These are phyloP conservation scores for Mamestra brassicae DNA, from an alignment of 2,888 invertebrate species.

Conservation along the genomic window DNA sequence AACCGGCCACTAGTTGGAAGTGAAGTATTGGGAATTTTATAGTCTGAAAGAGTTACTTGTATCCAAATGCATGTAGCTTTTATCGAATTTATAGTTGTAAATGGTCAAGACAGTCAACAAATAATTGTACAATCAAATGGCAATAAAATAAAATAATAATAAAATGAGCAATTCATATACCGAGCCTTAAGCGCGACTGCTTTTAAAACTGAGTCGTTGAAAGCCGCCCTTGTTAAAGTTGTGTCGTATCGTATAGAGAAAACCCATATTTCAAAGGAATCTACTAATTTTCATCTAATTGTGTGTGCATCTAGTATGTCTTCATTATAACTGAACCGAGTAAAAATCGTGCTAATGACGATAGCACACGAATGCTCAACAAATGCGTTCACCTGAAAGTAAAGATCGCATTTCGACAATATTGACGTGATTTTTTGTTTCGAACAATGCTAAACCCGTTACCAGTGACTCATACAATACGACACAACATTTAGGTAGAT, in stretches of 20 bases:
- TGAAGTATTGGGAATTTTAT: no score
- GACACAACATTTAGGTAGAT: conserved; percentile 72
- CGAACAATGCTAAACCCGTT: conserved; percentile 4
- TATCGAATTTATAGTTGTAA: conserved; percentile 2
- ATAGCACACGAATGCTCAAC: conserved; percentile 32
- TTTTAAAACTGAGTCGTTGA: conserved; percentile 55
- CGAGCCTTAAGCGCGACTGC: conserved; percentile 32
- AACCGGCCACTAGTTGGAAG: no score
- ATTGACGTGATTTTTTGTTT: neutral
- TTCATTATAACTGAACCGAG: neutral
- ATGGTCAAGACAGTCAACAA: neutral
- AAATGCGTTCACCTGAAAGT: neutral
- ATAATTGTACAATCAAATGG: neutral
- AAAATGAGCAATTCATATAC: conserved; percentile 5
- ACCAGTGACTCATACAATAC: conserved; percentile 71
- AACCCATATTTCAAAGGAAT: neutral
- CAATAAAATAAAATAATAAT: conserved; percentile 1
- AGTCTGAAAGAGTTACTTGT: no score
- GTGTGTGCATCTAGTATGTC: conserved; percentile 4
- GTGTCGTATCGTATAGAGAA: conserved; percentile 57
- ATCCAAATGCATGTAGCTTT: neutral
- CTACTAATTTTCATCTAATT: neutral
- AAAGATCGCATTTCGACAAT: neutral
- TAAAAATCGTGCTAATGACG: neutral
- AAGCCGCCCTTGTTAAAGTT: conserved; percentile 63